Evolutionary conservation across 2,797 vertebrate species (phyloP).

Genomic region (Gymnodraco acuticeps): DNA sequence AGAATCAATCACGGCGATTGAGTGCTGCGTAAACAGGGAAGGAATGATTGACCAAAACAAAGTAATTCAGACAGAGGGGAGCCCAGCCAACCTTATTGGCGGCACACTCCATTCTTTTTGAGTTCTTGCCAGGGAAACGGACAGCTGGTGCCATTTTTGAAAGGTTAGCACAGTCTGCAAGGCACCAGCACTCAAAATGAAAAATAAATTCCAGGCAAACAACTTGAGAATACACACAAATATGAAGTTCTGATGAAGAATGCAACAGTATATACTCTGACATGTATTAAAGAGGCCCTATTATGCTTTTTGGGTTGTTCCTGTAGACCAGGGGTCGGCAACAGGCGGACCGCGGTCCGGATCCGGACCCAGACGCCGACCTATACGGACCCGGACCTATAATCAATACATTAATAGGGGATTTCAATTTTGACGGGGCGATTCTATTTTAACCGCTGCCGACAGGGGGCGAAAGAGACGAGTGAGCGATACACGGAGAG

Average conservation of each 20-base stretch:
- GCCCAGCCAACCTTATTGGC: slow-evolving; percentile 59
- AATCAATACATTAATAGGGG: no score
- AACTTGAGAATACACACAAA: slow-evolving; percentile 11
- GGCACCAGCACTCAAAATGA: slow-evolving; percentile 55
- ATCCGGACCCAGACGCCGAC: no score
- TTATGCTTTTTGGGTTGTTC: no score
- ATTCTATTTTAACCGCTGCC: no score
- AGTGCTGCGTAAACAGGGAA: slow-evolving; percentile 68
- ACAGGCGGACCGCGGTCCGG: no score
- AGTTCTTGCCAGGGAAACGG: slow-evolving; percentile 68
- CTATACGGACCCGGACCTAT: no score
- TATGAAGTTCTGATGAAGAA: slow-evolving; percentile 12
- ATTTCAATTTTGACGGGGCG: no score
- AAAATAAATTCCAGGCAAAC: slow-evolving; percentile 42
- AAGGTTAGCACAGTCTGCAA: slow-evolving; percentile 77
- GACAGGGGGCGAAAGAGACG: no score
- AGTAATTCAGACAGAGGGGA: slow-evolving; percentile 61
- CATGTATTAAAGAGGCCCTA: no score
- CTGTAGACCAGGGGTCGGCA: no score
- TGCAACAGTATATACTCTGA: slow-evolving; percentile 1
- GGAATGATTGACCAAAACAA: slow-evolving; percentile 68
- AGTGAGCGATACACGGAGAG: no score
- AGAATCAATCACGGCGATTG: slow-evolving; percentile 73
- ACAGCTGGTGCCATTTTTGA: slow-evolving; percentile 81
- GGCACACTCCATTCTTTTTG: slow-evolving; percentile 64